A percentile compares a stretch with the other conserved stretches of the same genome.
Evolutionary conservation across 2,888 invertebrate species (phyloP).

Genomic region (Parasteatoda lunata): DNA sequence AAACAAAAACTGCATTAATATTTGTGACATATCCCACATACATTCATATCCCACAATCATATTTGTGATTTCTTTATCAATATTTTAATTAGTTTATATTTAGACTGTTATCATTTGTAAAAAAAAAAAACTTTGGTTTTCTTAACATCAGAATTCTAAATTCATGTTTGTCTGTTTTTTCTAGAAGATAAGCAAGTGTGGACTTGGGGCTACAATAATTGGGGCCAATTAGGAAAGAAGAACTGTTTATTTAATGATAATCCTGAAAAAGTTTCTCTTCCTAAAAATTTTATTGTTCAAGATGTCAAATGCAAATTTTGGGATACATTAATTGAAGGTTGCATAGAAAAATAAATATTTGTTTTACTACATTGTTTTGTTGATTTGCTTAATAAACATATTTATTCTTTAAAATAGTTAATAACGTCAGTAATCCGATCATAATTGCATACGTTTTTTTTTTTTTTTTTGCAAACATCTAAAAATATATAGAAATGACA

Average conservation of each 20-base stretch:
- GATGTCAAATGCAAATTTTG: constrained; percentile 42
- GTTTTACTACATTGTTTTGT: background rate
- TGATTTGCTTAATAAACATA: background rate
- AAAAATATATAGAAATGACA: no score
- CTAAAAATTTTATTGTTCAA: constrained; percentile 8
- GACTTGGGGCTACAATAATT: constrained; percentile 87
- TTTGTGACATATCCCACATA: no score
- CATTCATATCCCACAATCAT: no score
- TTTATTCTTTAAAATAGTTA: background rate
- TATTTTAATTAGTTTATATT: no score
- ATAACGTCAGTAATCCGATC: background rate
- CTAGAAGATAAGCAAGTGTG: constrained; percentile 81
- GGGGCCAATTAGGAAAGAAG: constrained; percentile 82
- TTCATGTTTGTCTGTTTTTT: no score
- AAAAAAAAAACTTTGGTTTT: no score
- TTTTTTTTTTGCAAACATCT: no score
- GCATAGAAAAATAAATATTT: constrained; percentile 3
- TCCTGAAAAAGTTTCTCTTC: constrained; percentile 69
- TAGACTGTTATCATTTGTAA: no score
- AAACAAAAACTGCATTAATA: no score
- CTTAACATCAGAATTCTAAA: no score
- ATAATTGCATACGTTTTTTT: no score
- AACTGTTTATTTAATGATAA: constrained; percentile 70
- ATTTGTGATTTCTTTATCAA: no score
- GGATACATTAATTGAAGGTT: constrained; percentile 46